Conservation (phyloP, 2,888 invertebrate genomes). For the Cheilosia grossa region DNA sequence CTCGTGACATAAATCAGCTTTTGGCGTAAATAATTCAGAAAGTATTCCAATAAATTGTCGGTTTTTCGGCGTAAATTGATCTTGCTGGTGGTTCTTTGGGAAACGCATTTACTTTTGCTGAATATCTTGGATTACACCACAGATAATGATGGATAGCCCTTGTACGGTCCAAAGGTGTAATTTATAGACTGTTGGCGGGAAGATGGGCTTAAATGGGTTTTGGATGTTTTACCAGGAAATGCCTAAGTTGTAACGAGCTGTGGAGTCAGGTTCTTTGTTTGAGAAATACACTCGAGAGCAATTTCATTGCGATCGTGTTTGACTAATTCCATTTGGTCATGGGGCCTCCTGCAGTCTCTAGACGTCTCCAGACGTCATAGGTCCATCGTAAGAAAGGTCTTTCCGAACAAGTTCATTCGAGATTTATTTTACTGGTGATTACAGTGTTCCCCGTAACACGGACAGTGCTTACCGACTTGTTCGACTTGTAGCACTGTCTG, state of each 20-base stretch:
- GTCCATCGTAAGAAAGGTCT: no score
- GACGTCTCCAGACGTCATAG: no score
- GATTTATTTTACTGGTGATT: no score
- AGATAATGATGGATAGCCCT: slow-evolving; percentile 71
- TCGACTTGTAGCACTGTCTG: no score
- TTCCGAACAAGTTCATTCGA: no score
- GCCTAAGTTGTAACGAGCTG: slow-evolving; percentile 37
- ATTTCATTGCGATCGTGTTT: no score
- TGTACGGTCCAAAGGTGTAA: slow-evolving; percentile 53
- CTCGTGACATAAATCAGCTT: slow-evolving; percentile 63
- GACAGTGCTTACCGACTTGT: no score
- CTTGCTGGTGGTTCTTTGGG: slow-evolving; percentile 19
- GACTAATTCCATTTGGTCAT: no score
- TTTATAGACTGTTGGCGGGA: slow-evolving; percentile 56
- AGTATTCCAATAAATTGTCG: slow-evolving; percentile 64
- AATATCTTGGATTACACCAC: slow-evolving; percentile 59
- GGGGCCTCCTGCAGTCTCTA: no score
- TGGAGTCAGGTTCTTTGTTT: slow-evolving; percentile 26
- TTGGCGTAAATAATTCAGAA: slow-evolving; percentile 68
- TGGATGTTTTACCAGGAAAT: slow-evolving; percentile 67
- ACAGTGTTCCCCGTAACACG: no score
- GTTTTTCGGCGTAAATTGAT: slow-evolving; percentile 59
- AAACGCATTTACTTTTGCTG: slow-evolving; percentile 34
- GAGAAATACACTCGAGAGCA: not conserved
- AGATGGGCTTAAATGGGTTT: slow-evolving; percentile 62